Conservation (phyloP, 2,113 vertebrate species). For the Zingel zingel region DNA sequence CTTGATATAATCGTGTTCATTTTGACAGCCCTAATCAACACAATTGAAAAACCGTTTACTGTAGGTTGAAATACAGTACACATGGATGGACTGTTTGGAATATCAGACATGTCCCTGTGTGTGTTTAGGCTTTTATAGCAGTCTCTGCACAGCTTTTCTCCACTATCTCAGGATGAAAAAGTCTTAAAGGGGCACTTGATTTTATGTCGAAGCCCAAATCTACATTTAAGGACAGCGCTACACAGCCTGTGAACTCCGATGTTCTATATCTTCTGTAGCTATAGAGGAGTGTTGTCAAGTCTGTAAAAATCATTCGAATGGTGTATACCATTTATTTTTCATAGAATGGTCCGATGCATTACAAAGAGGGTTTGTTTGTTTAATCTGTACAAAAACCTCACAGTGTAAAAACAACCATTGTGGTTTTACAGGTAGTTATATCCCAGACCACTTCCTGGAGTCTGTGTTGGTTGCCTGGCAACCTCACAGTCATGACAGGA, state of each 20-base stretch:
- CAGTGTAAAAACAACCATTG: not conserved
- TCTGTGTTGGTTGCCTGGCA: not conserved
- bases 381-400: not conserved
- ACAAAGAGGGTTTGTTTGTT: not conserved
- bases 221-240: not conserved
- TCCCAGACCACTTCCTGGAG: not conserved
- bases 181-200: not conserved
- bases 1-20: no score
- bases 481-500: not conserved
- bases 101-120: not conserved
- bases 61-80: not conserved
- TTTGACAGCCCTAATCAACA: no score
- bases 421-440: not conserved
- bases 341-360: not conserved
- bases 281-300: not conserved
- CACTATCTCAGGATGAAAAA: not conserved
- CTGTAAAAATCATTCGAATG: not conserved
- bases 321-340: not conserved
- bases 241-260: not conserved
- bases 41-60: no score
- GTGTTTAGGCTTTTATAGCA: not conserved
- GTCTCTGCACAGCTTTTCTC: not conserved
- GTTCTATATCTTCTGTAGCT: not conserved
- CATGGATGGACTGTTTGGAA: not conserved
- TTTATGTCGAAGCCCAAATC: not conserved